Evolutionary conservation across 2,797 vertebrate species (phyloP).

Genomic region (Typhlichthys subterraneus): DNA sequence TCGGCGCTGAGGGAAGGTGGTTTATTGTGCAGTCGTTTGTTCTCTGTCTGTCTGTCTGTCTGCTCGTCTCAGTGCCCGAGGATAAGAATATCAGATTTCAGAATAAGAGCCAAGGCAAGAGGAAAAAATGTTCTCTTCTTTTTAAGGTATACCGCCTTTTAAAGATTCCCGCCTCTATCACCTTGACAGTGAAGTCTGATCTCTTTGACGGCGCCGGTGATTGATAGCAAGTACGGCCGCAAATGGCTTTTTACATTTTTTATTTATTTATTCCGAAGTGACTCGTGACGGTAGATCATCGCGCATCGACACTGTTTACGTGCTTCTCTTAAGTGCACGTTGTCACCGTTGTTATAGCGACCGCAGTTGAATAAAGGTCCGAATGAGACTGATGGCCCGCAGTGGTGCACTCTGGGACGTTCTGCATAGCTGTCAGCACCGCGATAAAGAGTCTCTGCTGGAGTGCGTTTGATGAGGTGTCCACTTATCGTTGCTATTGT

Average conservation of each 20-base stretch:
- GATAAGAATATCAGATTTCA: conserved; percentile 73
- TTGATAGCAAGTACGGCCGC: conserved; percentile 71
- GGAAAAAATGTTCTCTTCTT: conserved; percentile 34
- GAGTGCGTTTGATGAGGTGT: conserved; percentile 43
- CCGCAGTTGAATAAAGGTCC: conserved; percentile 49
- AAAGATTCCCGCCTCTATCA: conserved; percentile 64
- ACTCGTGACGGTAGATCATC: conserved; percentile 62
- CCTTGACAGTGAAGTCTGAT: conserved; percentile 60
- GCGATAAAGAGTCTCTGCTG: conserved; percentile 47
- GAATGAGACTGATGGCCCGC: conserved; percentile 58
- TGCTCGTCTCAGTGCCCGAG: conserved; percentile 68
- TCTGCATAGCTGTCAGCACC: conserved; percentile 56
- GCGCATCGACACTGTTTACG: conserved; percentile 60
- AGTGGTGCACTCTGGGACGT: conserved; percentile 31
- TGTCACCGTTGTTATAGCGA: conserved; percentile 65
- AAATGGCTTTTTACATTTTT: conserved; percentile 70
- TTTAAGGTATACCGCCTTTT: conserved; percentile 35
- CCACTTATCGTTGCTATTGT: conserved; percentile 52
- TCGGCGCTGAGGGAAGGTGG: conserved; percentile 54
- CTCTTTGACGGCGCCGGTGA: conserved; percentile 55
- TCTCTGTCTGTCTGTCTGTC: conserved; percentile 31
- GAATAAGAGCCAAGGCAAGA: conserved; percentile 43
- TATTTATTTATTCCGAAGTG: conserved; percentile 52
- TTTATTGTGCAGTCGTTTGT: conserved; percentile 69
- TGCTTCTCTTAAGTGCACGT: conserved; percentile 67